Percentiles rank a stretch among this genome's conserved stretches.
phyloP scores from a whole-genome alignment of 1,140 invertebrate species.

The Melitaea cinxia region DNA sequence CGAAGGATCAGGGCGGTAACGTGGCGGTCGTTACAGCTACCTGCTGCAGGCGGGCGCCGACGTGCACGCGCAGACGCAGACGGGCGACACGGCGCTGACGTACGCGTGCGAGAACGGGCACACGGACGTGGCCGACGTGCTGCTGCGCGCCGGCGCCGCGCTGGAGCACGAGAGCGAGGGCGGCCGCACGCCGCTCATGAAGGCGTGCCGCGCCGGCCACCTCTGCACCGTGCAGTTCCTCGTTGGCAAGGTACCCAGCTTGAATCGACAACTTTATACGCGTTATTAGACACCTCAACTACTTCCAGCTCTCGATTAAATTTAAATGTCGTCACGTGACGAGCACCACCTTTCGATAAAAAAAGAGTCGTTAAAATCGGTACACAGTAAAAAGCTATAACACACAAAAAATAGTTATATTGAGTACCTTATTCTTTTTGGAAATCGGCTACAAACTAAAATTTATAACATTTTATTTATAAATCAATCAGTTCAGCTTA shows the following conservation, averaged over 20 bases:
- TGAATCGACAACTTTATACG: neutral
- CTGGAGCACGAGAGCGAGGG: constrained; percentile 97
- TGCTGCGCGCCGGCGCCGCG: constrained; percentile 94
- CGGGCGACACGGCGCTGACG: constrained; percentile 97
- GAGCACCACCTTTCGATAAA: no score
- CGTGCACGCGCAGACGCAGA: constrained; percentile 96
- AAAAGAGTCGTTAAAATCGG: no score
- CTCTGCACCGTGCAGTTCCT: constrained; percentile 98
- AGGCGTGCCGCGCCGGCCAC: constrained; percentile 99
- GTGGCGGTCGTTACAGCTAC: constrained; percentile 82
- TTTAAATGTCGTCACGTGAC: no score
- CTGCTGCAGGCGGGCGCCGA: constrained; percentile 92
- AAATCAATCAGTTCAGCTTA: no score
- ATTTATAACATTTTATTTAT: no score
- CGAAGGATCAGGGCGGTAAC: no score
- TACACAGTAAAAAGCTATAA: no score
- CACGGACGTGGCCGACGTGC: constrained; percentile 95
- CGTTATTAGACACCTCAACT: neutral
- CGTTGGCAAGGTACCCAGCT: constrained; percentile 86
- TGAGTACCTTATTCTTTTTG: no score
- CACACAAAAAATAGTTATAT: no score
- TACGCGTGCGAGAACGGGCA: constrained; percentile 98
- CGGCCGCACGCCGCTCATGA: constrained; percentile 97
- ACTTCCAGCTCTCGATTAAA: no score
- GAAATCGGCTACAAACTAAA: no score